Evolutionary conservation across 2,888 invertebrate species (phyloP), one percentile per base, ranked within the genome.

Genomic region (Lycophotia porphyrea): DNA sequence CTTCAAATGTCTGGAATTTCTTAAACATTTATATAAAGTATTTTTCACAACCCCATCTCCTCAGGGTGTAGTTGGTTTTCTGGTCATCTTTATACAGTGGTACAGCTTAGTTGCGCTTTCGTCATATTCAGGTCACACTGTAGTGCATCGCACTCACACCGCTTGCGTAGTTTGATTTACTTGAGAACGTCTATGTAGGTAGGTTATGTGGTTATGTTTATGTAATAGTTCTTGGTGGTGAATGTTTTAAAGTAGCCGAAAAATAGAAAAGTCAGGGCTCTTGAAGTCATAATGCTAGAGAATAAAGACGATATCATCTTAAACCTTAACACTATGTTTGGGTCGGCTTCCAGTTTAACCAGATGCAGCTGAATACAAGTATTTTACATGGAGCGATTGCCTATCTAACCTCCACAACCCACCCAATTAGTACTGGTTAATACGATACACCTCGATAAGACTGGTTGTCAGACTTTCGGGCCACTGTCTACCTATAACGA

Each of bases 91-190:
- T 39, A 63, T 9, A 39, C 70, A 18, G 13, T 71, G 47, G 36
- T 67, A 31, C 36, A 60, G 49, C 69, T 49, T 27, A 36, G 74
- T 24, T 64, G 79, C 27, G 52, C 55, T 84, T 84, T 80, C 84
- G 69, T 86, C 80, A 83, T 73, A 84, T 74, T 36, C 73, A 75
- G 84, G 86, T 84, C 86, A 76, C 69, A 74, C 64, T 44, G 55
- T 58, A 34, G 39, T 71, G 76, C 75, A 63, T 61, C 77, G 71
- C 63, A 52, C 70, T 52, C 72, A 27, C 63, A 73, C 61, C 67
- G 34, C 84, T 72, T 60, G 74, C 76, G 63, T 66, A 76, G 71
- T 76, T 70, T 78, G 78, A 82, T 82, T 84, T 81, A 86, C 74
- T 75, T 83, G 72, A 60, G 83, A 82, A 78, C 47, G 31, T n/a